These are phyloP conservation scores for Rhopalosiphum padi DNA, from an alignment of 1,140 invertebrate genomes.

Conservation along the genomic window DNA sequence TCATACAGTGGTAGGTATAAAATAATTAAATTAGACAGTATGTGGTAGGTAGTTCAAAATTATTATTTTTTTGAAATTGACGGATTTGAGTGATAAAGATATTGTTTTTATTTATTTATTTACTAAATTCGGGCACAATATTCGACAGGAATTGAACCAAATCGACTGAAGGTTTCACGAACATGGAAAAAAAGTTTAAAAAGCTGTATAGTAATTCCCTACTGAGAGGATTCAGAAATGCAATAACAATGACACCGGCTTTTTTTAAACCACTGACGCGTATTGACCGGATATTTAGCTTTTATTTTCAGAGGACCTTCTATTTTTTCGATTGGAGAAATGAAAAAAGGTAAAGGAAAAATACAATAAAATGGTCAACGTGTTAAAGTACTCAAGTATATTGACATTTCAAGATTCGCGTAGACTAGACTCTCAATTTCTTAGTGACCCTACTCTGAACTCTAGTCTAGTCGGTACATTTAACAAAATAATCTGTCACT, in stretches of 20 bases:
- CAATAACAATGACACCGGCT: constrained; percentile 35
- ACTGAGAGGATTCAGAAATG: constrained; percentile 25
- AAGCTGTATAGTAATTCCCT: constrained; percentile 25
- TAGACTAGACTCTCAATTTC: not conserved
- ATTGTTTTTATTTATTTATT: not conserved
- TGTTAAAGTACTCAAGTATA: constrained; percentile 33
- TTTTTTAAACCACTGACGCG: constrained; percentile 45
- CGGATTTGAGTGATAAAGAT: not conserved
- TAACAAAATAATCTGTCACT: not conserved
- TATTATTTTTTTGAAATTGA: not conserved
- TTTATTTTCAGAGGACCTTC: constrained; percentile 28
- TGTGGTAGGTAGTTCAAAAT: too few species aligned
- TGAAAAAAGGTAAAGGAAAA: constrained; percentile 23
- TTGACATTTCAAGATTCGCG: constrained; percentile 3
- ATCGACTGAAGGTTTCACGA: not conserved
- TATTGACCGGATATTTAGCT: constrained; percentile 51
- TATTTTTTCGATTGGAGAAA: constrained; percentile 33
- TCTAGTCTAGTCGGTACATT: not conserved
- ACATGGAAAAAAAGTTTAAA: constrained; percentile 20
- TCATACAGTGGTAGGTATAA: not conserved
- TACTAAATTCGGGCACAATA: not conserved
- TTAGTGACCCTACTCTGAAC: not conserved
- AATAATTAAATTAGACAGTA: not conserved
- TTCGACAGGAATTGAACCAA: not conserved
- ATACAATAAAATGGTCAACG: constrained; percentile 40